Evolutionary conservation across 2,797 vertebrate species (phyloP).

Genomic region (Galagoides demidoff): DNA sequence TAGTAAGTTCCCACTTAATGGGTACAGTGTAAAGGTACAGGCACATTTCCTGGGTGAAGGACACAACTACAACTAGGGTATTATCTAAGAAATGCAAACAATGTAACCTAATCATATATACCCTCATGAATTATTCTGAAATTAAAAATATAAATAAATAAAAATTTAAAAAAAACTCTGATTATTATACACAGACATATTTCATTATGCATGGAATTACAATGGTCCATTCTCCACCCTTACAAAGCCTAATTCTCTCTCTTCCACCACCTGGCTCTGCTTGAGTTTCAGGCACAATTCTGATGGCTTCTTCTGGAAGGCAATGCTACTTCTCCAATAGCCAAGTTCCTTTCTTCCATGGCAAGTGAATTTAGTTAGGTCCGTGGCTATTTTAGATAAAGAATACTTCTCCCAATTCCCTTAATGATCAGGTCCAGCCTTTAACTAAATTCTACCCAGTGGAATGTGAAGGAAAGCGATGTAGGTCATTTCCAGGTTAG

Average conservation of each 20-base stretch:
- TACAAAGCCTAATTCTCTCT: background rate
- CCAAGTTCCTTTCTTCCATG: background rate
- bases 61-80: too few relatives aligned
- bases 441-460: background rate
- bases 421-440: background rate
- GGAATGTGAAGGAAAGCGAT: background rate
- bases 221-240: conserved; percentile 18
- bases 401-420: background rate
- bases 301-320: background rate
- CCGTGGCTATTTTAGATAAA: background rate
- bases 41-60: too few relatives aligned
- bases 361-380: background rate
- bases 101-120: too few relatives aligned
- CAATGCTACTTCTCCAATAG: background rate
- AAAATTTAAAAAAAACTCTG: background rate
- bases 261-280: background rate
- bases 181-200: conserved; percentile 7
- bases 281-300: background rate
- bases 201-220: conserved; percentile 16
- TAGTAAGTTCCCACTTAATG: too few relatives aligned
- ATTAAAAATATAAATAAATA: too few relatives aligned
- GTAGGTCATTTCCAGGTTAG: background rate
- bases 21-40: too few relatives aligned
- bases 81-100: too few relatives aligned
- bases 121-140: too few relatives aligned